phyloP scores from a whole-genome alignment of 2,113 vertebrate species.

The Alligator sinensis region DNA sequence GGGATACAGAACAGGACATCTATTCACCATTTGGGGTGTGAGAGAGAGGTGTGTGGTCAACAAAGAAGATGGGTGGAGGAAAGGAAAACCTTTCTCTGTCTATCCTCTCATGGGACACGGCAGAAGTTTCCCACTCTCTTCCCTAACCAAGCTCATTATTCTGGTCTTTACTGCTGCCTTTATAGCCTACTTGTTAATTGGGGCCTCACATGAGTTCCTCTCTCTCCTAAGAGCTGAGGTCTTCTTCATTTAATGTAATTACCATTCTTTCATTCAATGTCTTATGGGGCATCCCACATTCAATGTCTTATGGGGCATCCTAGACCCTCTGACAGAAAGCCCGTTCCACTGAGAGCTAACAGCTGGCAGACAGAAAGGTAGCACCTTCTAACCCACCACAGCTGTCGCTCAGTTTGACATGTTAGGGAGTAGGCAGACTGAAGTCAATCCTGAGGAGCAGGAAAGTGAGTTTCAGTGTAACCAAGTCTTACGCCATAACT shows the following conservation, averaged over 20 bases:
- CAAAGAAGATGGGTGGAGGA: accelerated
- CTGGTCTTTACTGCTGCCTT: background rate
- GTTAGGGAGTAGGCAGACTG: background rate
- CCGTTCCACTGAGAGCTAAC: background rate
- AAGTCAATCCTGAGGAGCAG: background rate
- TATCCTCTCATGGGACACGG: background rate
- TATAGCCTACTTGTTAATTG: background rate
- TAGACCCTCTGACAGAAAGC: background rate
- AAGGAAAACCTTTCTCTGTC: background rate
- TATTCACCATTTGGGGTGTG: background rate
- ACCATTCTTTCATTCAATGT: background rate
- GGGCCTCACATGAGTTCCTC: too few species aligned
- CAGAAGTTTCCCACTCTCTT: background rate
- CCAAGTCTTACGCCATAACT: background rate
- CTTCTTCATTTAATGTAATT: background rate
- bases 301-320: background rate
- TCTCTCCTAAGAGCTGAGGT: too few species aligned
- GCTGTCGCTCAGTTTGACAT: too few species aligned
- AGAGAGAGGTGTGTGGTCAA: background rate
- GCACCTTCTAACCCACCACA: too few species aligned
- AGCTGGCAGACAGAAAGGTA: background rate
- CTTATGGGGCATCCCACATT: background rate
- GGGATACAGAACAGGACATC: background rate
- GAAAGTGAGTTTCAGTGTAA: background rate
- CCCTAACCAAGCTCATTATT: background rate